phyloP scores from a whole-genome alignment of 2,888 invertebrate genomes.

The Hemaris fuciformis region DNA sequence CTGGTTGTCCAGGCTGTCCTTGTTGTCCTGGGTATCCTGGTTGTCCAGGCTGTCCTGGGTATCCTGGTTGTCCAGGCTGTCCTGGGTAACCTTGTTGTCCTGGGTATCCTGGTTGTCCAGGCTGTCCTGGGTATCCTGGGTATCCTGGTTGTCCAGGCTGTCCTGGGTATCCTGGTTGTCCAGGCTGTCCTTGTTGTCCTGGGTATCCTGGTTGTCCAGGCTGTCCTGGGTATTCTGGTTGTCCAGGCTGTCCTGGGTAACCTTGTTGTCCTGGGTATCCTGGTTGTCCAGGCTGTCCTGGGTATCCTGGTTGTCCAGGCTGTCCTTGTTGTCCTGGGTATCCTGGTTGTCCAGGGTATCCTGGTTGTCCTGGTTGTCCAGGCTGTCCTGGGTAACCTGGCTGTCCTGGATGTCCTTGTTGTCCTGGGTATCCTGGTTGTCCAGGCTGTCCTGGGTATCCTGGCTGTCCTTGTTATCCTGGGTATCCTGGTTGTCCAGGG shows the following conservation, averaged over 20 bases:
- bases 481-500: too few relatives aligned
- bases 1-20: too few relatives aligned
- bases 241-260: too few relatives aligned
- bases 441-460: too few relatives aligned
- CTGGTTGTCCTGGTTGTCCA: too few relatives aligned
- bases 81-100: background rate
- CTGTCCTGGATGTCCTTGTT: too few relatives aligned
- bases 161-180: constrained; percentile 29
- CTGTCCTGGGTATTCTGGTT: constrained; percentile 23
- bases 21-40: constrained; percentile 32
- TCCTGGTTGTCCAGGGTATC: too few relatives aligned
- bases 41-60: constrained; percentile 36
- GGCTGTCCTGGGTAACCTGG: too few relatives aligned
- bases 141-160: constrained; percentile 24
- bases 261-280: constrained; percentile 26
- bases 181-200: too few relatives aligned
- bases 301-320: constrained; percentile 19
- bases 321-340: too few relatives aligned
- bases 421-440: too few relatives aligned
- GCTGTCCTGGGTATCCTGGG: constrained; percentile 34
- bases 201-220: constrained; percentile 17
- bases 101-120: constrained; percentile 7
- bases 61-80: constrained; percentile 9
- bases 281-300: constrained; percentile 24
- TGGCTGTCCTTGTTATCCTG: too few relatives aligned